These are phyloP conservation scores for Machaerirhynchus nigripectus DNA, from an alignment of 2,113 vertebrate species.

Conservation along the genomic window DNA sequence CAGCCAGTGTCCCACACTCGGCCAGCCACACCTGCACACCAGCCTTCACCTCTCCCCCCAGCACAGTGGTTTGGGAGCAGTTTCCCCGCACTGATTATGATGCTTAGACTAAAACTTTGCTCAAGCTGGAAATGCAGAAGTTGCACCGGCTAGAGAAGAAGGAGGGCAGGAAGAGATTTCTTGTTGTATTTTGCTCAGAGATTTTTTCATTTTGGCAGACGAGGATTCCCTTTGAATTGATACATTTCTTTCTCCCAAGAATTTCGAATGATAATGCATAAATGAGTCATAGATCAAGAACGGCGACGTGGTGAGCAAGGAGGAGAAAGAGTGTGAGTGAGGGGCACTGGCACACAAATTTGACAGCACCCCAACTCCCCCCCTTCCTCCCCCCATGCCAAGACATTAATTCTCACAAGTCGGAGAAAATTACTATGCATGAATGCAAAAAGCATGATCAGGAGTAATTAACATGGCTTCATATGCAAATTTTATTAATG, in stretches of 20 bases:
- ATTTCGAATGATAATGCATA: conserved; percentile 68
- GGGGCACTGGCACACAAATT: conserved; percentile 76
- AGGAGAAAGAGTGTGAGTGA: conserved; percentile 59
- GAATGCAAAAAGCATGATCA: conserved; percentile 99
- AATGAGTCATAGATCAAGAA: conserved; percentile 76
- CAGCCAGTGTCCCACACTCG: neutral
- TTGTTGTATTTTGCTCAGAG: neutral
- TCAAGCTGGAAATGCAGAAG: neutral
- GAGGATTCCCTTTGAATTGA: conserved; percentile 70
- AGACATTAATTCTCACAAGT: conserved; percentile 99
- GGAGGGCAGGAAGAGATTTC: neutral
- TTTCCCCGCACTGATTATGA: neutral
- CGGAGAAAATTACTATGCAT: conserved; percentile 99
- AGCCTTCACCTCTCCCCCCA: neutral
- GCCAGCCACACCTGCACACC: neutral
- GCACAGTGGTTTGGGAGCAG: neutral
- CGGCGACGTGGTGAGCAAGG: conserved; percentile 57
- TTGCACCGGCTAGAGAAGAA: neutral
- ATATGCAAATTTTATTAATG: conserved; percentile 99
- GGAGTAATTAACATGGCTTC: conserved; percentile 99
- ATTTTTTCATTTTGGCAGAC: conserved; percentile 29
- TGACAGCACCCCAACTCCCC: conserved; percentile 74
- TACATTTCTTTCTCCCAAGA: conserved; percentile 70
- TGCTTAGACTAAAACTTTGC: neutral
- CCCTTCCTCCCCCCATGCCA: conserved; percentile 79